Evolutionary conservation across 1,140 invertebrate genomes (phyloP).

Genomic region (Drosophila yakuba): DNA sequence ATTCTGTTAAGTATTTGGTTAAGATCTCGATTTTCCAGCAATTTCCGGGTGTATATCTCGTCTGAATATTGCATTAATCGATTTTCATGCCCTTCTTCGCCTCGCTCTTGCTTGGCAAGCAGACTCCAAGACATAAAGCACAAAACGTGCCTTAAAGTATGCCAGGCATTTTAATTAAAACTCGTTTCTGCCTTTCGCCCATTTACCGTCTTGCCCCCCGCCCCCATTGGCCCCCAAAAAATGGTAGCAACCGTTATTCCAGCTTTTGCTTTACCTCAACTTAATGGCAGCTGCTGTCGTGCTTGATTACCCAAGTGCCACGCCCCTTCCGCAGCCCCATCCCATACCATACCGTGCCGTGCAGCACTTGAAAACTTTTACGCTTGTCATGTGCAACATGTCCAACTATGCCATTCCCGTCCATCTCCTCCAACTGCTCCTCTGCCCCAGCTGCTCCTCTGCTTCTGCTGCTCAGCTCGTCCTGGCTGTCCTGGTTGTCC

Average conservation of each 20-base stretch:
- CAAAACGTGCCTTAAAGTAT: constrained; percentile 69
- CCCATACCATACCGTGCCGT: background rate
- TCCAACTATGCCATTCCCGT: constrained; percentile 69
- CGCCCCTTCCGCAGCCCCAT: background rate
- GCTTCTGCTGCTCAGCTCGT: background rate
- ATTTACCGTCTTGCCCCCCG: background rate
- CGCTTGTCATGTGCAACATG: constrained; percentile 79
- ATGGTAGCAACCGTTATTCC: constrained; percentile 25
- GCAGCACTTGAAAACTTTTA: constrained; percentile 75
- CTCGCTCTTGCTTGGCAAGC: constrained; percentile 5
- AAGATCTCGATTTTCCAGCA: background rate
- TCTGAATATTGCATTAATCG: constrained; percentile 30
- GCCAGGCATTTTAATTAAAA: constrained; percentile 78
- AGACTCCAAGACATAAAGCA: constrained; percentile 41
- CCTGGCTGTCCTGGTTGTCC: constrained; percentile 16
- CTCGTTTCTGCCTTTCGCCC: constrained; percentile 42
- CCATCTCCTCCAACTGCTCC: constrained; percentile 28
- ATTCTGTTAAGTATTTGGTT: background rate
- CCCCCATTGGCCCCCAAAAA: constrained; percentile 11
- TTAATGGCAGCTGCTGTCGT: constrained; percentile 80
- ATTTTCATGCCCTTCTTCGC: constrained; percentile 15
- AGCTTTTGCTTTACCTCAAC: constrained; percentile 68
- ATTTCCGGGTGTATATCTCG: background rate
- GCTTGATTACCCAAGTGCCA: constrained; percentile 71
- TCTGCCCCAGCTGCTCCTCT: constrained; percentile 2